phyloP scores from a whole-genome alignment of 2,113 vertebrate species.

The Suricata suricatta region DNA sequence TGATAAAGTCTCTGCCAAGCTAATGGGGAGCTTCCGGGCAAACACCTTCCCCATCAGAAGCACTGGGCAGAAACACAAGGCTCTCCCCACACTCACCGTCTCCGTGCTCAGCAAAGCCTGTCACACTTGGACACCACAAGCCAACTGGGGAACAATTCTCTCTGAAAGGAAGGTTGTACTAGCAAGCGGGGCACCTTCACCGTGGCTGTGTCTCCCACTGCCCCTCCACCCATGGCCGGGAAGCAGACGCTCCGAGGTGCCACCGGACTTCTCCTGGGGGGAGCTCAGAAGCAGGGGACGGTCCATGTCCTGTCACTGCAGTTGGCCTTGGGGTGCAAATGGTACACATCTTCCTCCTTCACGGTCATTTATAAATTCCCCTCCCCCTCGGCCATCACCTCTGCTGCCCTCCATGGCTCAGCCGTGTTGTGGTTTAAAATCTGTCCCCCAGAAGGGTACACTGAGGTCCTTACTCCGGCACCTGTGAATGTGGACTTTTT shows the following conservation, averaged over 20 bases:
- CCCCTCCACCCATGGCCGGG: accelerated
- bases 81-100: background rate
- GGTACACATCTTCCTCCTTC: background rate
- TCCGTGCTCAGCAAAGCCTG: background rate
- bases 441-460: background rate
- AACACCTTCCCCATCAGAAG: background rate
- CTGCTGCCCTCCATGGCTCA: background rate
- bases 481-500: background rate
- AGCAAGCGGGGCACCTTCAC: accelerated
- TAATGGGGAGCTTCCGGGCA: background rate
- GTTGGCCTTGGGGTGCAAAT: background rate
- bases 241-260: background rate
- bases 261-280: background rate
- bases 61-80: background rate
- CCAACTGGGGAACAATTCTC: background rate
- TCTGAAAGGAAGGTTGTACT: background rate
- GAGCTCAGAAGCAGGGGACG: background rate
- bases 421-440: background rate
- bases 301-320: background rate
- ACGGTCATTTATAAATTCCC: background rate
- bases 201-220: background rate
- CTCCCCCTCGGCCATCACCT: background rate
- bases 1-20: background rate
- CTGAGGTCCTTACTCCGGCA: background rate
- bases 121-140: background rate